Base-by-base conservation (phyloP, 2,888 invertebrate genomes). In the Platycnemis pennipes region DNA sequence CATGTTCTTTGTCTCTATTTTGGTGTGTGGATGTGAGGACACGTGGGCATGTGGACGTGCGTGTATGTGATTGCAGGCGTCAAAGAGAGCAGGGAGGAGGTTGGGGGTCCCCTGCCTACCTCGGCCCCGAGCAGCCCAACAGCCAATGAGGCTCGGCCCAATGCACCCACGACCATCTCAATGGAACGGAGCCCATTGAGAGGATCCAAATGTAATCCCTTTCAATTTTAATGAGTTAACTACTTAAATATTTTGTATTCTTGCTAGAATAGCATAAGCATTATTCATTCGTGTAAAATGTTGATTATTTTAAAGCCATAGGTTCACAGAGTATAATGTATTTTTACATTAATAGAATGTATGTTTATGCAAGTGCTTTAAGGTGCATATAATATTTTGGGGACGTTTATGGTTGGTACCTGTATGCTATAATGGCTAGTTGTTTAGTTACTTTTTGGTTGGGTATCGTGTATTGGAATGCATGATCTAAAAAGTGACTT, bases 141-240 rank as follows among this genome's bases (percentile, higher is more conserved):
- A 89, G 77, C 77, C 77, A 95, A 95, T 94, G 95, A 95, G 94
- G 94, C 95, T 94, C 95, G 95, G 94, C 94, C 95, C 94, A 95
- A 95, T 95, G 95, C 63, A 63, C 77, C 77, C 77, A 37, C 77
- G 37, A 77, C 95, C 91, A 95, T 95, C 95, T 95, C 95, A 94
- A 95, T 98, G 97, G 98, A 98, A 95, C 97, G 98, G 96, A 98
- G 98, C 96, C 98, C 98, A 95, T 97, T 98, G 96, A 97, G 98
- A 97, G 98, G 98, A 97, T 98, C 98, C 95, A 98, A 98, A 97
- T 98, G 98, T 98, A 98, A 98, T 97, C 96, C 96, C 96, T 96
- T 96, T 95, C 86, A 63, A 91, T 91, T 91, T 63, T 91, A 63
- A 91, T 63, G 63, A 91, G 56, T 44, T 63, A 91, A 42, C 86